These are phyloP conservation scores for Athalia cordata DNA, from an alignment of 2,888 invertebrate genomes.

Conservation along the genomic window DNA sequence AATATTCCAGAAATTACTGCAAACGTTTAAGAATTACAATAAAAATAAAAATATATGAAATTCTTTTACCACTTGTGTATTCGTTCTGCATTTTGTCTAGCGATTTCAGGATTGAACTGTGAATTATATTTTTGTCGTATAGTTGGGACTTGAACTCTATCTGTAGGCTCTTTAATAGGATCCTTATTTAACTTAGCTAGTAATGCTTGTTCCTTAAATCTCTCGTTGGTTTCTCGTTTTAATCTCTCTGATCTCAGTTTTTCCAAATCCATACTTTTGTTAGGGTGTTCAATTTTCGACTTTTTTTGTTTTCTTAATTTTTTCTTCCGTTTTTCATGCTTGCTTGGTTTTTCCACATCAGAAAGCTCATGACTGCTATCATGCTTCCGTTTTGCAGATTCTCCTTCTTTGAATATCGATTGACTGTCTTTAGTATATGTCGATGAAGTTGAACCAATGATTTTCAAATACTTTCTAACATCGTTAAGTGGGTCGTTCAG, in stretches of 20 bases:
- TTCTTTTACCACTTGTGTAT: constrained; percentile 48
- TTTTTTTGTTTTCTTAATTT: constrained; percentile 63
- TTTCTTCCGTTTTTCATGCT: constrained; percentile 62
- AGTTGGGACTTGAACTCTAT: constrained; percentile 62
- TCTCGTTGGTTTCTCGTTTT: constrained; percentile 88
- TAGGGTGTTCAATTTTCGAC: constrained; percentile 51
- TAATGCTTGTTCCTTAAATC: constrained; percentile 81
- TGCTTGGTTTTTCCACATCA: constrained; percentile 53
- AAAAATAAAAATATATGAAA: constrained; percentile 44
- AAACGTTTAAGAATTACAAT: constrained; percentile 48
- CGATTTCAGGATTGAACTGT: constrained; percentile 95
- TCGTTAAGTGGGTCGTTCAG: constrained; percentile 84
- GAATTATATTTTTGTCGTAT: constrained; percentile 92
- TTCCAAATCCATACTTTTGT: constrained; percentile 75
- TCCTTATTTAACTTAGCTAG: constrained; percentile 82
- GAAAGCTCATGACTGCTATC: constrained; percentile 55
- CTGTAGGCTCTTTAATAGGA: constrained; percentile 62
- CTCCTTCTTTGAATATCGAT: constrained; percentile 52
- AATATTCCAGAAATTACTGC: background rate
- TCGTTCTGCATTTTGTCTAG: constrained; percentile 82
- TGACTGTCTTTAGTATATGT: constrained; percentile 43
- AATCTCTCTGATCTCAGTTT: constrained; percentile 86
- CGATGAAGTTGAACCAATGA: constrained; percentile 57
- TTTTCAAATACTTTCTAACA: constrained; percentile 78
- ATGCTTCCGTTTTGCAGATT: constrained; percentile 62